Percentiles rank a stretch among this genome's conserved stretches.
Conservation (phyloP, 1,140 invertebrate species). For the Pemphigus obesinymphae region DNA sequence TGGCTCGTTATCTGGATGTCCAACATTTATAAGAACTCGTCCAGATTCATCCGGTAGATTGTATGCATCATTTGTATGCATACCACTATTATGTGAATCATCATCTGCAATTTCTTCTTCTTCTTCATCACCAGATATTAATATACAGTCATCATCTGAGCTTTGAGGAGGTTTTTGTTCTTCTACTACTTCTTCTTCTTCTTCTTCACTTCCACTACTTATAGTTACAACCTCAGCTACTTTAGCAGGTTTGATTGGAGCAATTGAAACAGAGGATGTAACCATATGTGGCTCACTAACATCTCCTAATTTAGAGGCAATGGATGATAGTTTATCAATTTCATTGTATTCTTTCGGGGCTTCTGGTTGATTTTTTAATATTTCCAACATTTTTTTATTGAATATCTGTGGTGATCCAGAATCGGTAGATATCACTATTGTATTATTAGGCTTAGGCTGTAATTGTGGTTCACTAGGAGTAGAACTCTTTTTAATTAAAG, state of each 20-base stretch:
- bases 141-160: conserved; percentile 72
- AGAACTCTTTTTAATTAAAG: conserved; percentile 53
- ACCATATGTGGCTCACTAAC: conserved; percentile 45
- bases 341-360: conserved; percentile 48
- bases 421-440: conserved; percentile 61
- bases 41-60: conserved; percentile 90
- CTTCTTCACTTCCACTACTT: conserved; percentile 32
- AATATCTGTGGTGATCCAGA: conserved; percentile 48
- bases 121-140: conserved; percentile 61
- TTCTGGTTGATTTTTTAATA: conserved; percentile 50
- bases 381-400: conserved; percentile 51
- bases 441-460: conserved; percentile 52
- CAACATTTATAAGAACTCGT: conserved; percentile 89
- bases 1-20: conserved; percentile 86
- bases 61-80: conserved; percentile 85
- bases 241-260: conserved; percentile 48
- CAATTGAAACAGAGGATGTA: conserved; percentile 56
- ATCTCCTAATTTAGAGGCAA: conserved; percentile 42
- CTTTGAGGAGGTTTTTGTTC: conserved; percentile 42
- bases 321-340: conserved; percentile 49
- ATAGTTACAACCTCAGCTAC: conserved; percentile 40
- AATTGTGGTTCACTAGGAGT: conserved; percentile 41
- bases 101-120: conserved; percentile 58
- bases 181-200: neutral
- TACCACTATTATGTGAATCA: conserved; percentile 63